These are phyloP conservation scores for Rhodophaea formosa DNA, from an alignment of 2,888 invertebrate species.

Conservation along the genomic window DNA sequence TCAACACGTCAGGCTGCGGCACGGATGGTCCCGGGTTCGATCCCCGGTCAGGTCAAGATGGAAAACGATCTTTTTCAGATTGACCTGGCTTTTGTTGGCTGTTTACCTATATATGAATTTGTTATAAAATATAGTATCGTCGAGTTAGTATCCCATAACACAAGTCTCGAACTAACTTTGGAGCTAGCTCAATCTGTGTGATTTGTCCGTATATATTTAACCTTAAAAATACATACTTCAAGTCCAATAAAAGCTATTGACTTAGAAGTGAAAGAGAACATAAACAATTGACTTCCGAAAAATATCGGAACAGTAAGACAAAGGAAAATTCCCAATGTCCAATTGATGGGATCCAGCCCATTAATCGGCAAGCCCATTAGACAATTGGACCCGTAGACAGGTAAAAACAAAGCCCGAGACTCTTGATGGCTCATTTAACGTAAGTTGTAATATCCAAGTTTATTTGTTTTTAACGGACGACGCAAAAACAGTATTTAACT, in stretches of 20 bases:
- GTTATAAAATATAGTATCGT: too few species aligned
- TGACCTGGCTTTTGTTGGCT: too few species aligned
- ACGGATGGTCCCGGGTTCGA: too few species aligned
- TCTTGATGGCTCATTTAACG: conserved; percentile 1
- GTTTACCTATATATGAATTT: too few species aligned
- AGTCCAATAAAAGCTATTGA: background rate
- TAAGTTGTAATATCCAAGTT: background rate
- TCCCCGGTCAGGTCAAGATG: too few species aligned
- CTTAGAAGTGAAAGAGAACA: background rate
- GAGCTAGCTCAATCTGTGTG: too few species aligned
- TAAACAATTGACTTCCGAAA: background rate
- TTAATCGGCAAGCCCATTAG: conserved; percentile 10
- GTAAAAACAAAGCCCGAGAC: conserved; percentile 10
- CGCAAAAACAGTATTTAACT: background rate
- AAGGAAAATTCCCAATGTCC: background rate
- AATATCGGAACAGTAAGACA: background rate
- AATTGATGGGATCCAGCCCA: conserved; percentile 1
- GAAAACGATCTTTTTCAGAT: too few species aligned
- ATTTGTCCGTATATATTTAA: too few species aligned
- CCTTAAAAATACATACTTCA: too few species aligned
- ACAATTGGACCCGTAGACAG: conserved; percentile 13
- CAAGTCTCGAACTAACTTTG: too few species aligned
- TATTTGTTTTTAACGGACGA: background rate
- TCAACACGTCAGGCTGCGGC: too few species aligned
- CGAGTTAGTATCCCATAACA: too few species aligned